phyloP scores from a whole-genome alignment of 1,140 invertebrate species.

The Euura saliciscinereae region DNA sequence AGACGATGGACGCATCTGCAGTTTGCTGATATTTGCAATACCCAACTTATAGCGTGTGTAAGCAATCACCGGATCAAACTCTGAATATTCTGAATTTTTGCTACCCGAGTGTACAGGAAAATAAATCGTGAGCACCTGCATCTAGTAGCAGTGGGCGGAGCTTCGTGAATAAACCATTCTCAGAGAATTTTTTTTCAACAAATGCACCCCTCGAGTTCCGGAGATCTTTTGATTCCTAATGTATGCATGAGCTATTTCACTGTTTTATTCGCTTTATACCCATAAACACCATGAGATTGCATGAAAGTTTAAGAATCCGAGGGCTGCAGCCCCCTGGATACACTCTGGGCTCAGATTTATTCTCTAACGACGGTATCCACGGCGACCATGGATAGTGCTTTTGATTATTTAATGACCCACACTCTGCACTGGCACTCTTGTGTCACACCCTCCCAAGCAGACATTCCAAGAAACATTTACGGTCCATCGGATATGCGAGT shows the following conservation, averaged over 20 bases:
- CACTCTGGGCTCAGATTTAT: neutral
- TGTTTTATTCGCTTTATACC: slow-evolving; percentile 12
- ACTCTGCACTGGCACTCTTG: neutral
- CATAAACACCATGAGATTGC: slow-evolving; percentile 16
- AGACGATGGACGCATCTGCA: too few relatives aligned
- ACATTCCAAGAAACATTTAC: neutral
- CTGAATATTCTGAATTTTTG: too few relatives aligned
- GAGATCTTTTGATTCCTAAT: slow-evolving; percentile 4
- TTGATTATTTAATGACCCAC: slow-evolving; percentile 8
- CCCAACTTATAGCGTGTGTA: too few relatives aligned
- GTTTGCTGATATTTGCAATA: too few relatives aligned
- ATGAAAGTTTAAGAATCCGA: slow-evolving; percentile 13
- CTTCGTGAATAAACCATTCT: slow-evolving; percentile 2
- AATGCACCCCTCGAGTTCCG: slow-evolving; percentile 5
- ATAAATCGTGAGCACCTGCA: neutral
- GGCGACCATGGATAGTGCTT: slow-evolving; percentile 12
- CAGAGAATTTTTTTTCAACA: neutral
- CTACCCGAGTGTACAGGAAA: neutral
- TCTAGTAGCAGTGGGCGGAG: neutral
- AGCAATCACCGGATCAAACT: too few relatives aligned
- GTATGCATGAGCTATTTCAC: slow-evolving; percentile 14
- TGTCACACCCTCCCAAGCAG: neutral
- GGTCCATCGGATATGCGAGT: neutral
- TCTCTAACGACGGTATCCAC: slow-evolving; percentile 7
- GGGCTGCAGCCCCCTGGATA: neutral